These are phyloP conservation scores for Therioaphis trifolii DNA, from an alignment of 2,888 invertebrate genomes.

Conservation along the genomic window DNA sequence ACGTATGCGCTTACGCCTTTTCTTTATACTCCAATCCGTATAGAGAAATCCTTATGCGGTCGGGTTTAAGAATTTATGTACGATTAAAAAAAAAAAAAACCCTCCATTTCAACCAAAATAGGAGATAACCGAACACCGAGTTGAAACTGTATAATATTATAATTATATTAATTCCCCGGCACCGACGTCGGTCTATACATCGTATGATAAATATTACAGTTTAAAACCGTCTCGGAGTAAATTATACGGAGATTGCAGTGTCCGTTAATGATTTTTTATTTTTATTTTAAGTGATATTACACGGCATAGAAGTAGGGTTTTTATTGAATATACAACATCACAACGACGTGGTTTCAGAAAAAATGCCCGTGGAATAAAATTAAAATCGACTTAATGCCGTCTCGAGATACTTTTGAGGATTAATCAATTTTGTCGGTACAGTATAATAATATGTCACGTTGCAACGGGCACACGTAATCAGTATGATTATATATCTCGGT, in stretches of 20 bases:
- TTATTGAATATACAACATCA: too few relatives aligned
- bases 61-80: constrained; percentile 54
- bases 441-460: too few relatives aligned
- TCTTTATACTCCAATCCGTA: constrained; percentile 9
- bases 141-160: neutral
- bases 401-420: too few relatives aligned
- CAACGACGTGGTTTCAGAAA: too few relatives aligned
- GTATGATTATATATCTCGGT: too few relatives aligned
- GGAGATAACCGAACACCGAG: constrained; percentile 6
- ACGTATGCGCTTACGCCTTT: constrained; percentile 31
- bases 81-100: constrained; percentile 42
- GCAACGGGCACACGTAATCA: too few relatives aligned
- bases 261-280: too few relatives aligned
- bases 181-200: neutral
- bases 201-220: constrained; percentile 39
- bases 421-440: too few relatives aligned
- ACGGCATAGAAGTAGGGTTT: too few relatives aligned
- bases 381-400: too few relatives aligned
- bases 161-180: constrained; percentile 33
- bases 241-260: neutral
- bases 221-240: neutral
- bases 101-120: constrained; percentile 22
- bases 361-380: too few relatives aligned
- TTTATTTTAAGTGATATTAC: too few relatives aligned
- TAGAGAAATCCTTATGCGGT: constrained; percentile 45